Evolutionary conservation across 2,888 invertebrate genomes (phyloP).

Genomic region (Polietes domitor): DNA sequence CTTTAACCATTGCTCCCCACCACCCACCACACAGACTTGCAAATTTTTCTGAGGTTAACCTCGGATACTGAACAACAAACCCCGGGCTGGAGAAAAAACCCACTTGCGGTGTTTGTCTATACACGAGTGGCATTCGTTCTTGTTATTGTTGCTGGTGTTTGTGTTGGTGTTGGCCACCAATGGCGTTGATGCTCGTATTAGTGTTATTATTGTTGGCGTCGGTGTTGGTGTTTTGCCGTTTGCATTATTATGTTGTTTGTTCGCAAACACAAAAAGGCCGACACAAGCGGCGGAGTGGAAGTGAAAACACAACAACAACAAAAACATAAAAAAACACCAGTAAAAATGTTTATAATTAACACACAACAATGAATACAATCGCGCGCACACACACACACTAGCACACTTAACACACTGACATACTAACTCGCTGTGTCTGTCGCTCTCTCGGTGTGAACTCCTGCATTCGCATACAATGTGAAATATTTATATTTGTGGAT

Average conservation of each 20-base stretch:
- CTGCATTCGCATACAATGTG: background rate
- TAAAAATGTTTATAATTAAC: slow-evolving; percentile 64
- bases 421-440: background rate
- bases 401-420: background rate
- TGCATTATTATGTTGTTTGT: background rate
- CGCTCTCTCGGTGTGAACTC: background rate
- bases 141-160: slow-evolving; percentile 7
- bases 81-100: background rate
- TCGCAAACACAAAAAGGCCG: background rate
- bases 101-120: background rate
- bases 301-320: slow-evolving; percentile 14
- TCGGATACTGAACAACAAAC: background rate
- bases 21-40: slow-evolving; percentile 52
- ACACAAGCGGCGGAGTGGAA: background rate
- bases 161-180: background rate
- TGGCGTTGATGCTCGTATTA: slow-evolving; percentile 1
- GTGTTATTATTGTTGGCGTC: background rate
- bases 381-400: background rate
- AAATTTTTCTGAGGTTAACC: slow-evolving; percentile 54
- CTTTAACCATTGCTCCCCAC: too few species aligned
- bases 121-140: background rate
- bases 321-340: slow-evolving; percentile 42
- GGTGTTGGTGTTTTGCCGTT: slow-evolving; percentile 26
- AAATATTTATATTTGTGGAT: background rate
- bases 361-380: slow-evolving; percentile 38